Evolutionary conservation across 2,797 vertebrate species (phyloP), one percentile per base, ranked within the genome.

Genomic region (Clarias laeviceps): DNA sequence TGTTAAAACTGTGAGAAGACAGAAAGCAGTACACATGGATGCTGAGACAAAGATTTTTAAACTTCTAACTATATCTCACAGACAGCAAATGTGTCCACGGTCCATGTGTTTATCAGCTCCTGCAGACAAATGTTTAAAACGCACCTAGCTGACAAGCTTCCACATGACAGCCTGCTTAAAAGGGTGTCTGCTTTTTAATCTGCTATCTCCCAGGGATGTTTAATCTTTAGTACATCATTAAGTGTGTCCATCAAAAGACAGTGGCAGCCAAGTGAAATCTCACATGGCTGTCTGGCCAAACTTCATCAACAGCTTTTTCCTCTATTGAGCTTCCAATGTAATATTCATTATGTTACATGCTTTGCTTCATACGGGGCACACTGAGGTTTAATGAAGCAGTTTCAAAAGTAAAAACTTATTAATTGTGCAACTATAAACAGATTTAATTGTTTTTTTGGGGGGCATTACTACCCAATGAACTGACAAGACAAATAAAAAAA

Each of bases 1-100:
- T 87, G 90, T 89, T 92, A 91, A 91, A 92, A 34, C 84, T 80
- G 32, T 69, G n/a, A 37, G 69, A 81, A 69, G 73, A 82, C 14
- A n/a, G 27, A 81, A 59, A 57, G 82, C 32, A 76, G 68, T 27
- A 83, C 65, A 85, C 62, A 83, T 29, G 61, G 77, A 84, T 22
- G 69, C 54, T 82, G 82, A 65, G 78, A 89, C 78, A 84, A 83
- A 65, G 64, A 73, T 69, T 85, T 86, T n/a, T 78, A 84, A 88
- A 89, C 82, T 87, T 89, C 79, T 77, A 66, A 32, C 82, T 64
- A n/a, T 82, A 80, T 83, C 61, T 80, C 59, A 85, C 61, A 50
- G 69, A 82, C 82, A 88, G 74, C 59, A 50, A 85, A 85, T 61
- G 81, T 65, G 79, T 40, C 79, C 78, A 56, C 66, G 12, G 80